Conservation (phyloP, 1,140 invertebrate genomes). For the Drosophila orosa region DNA sequence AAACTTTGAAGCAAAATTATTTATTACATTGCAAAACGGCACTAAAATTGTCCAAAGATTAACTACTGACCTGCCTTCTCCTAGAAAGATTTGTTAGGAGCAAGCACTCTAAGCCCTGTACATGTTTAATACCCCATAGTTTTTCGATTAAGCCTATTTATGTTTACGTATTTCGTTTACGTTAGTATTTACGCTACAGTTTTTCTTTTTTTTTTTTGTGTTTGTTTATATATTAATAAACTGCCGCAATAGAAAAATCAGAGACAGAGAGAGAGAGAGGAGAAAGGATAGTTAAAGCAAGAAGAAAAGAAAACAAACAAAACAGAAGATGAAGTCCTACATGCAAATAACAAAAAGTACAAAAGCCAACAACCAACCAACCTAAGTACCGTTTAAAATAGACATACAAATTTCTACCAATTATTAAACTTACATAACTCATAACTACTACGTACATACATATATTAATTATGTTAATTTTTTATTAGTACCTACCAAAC, state of each 20-base stretch:
- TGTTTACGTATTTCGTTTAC: slow-evolving; percentile 72
- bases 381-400: slow-evolving; percentile 80
- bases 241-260: slow-evolving; percentile 43
- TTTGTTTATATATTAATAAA: slow-evolving; percentile 58
- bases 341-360: slow-evolving; percentile 83
- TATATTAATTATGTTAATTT: slow-evolving; percentile 56
- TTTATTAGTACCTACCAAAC: slow-evolving; percentile 67
- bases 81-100: neutral
- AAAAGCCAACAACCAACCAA: slow-evolving; percentile 83
- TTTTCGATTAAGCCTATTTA: slow-evolving; percentile 63
- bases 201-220: slow-evolving; percentile 53
- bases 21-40: neutral
- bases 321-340: slow-evolving; percentile 72
- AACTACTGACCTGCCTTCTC: neutral
- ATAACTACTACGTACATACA: slow-evolving; percentile 53
- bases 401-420: slow-evolving; percentile 65
- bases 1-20: neutral
- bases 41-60: slow-evolving; percentile 1
- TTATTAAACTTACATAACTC: slow-evolving; percentile 43
- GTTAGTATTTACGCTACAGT: slow-evolving; percentile 59
- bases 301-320: slow-evolving; percentile 25
- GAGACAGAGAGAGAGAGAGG: slow-evolving; percentile 4
- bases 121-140: slow-evolving; percentile 45
- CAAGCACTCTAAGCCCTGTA: slow-evolving; percentile 2
- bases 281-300: slow-evolving; percentile 20